Evolutionary conservation across 2,113 vertebrate species (phyloP).

Genomic region (Nannobrachium achirus): DNA sequence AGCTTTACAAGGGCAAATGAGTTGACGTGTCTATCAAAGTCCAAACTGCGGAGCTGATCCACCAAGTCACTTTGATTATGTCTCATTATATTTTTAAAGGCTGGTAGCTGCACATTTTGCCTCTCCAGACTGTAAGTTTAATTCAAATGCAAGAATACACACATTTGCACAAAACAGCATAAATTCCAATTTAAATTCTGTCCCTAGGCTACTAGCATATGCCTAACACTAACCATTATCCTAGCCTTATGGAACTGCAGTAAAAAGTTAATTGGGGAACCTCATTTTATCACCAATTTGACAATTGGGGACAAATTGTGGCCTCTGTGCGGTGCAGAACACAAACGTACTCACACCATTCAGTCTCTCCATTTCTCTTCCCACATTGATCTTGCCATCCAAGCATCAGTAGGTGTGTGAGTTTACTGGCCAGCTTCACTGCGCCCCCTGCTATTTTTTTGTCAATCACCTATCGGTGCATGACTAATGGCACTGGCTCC

Average conservation of each 20-base stretch:
- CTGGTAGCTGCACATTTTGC: neutral
- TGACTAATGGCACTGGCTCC: conserved; percentile 52
- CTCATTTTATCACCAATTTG: no score
- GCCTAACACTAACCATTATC: no score
- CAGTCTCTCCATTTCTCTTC: conserved; percentile 9
- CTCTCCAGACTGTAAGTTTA: neutral
- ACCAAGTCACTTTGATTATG: neutral
- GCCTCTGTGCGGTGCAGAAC: neutral
- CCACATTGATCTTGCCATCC: conserved; percentile 19
- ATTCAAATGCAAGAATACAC: neutral
- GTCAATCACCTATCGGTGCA: conserved; percentile 43
- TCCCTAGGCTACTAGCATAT: no score
- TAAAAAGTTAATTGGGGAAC: no score
- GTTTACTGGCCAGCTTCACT: conserved; percentile 30
- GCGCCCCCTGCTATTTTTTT: conserved; percentile 32
- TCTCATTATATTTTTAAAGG: conserved; percentile 1
- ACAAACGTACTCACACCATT: neutral
- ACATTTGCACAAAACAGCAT: neutral
- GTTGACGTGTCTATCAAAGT: conserved; percentile 1
- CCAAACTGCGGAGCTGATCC: conserved; percentile 2
- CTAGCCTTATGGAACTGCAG: no score
- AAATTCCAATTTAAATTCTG: no score
- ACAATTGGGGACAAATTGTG: no score
- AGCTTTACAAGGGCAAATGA: conserved; percentile 11
- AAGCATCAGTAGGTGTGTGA: conserved; percentile 33